Evolutionary conservation across 2,797 vertebrate genomes (phyloP).

Genomic region (Pterois miles): DNA sequence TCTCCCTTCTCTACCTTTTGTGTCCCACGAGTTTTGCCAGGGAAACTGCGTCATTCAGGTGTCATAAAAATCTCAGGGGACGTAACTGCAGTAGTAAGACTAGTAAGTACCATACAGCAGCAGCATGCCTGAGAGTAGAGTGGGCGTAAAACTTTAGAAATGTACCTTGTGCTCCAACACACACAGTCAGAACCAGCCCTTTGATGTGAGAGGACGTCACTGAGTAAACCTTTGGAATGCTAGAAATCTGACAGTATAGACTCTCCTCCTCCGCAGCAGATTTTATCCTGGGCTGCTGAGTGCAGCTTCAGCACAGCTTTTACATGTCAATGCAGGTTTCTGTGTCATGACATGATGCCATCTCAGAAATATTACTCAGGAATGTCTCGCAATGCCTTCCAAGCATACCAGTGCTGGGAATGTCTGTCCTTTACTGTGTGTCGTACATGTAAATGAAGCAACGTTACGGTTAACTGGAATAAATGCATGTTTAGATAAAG

Average conservation of each 20-base stretch:
- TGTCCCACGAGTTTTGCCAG: slow-evolving; percentile 15
- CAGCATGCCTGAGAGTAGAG: slow-evolving; percentile 31
- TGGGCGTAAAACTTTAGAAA: slow-evolving; percentile 29
- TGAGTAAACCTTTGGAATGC: slow-evolving; percentile 48
- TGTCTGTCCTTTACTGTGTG: neutral
- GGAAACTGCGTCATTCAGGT: slow-evolving; percentile 63
- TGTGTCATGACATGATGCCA: slow-evolving; percentile 66
- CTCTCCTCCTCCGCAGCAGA: slow-evolving; percentile 35
- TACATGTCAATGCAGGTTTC: slow-evolving; percentile 51
- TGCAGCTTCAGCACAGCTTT: slow-evolving; percentile 35
- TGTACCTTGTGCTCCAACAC: neutral
- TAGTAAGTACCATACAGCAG: slow-evolving; percentile 14
- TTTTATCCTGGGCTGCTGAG: slow-evolving; percentile 20
- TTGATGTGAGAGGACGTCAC: slow-evolving; percentile 45
- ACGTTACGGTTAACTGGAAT: slow-evolving; percentile 9
- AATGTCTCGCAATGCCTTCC: slow-evolving; percentile 52
- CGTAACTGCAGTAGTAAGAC: neutral
- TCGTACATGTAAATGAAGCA: slow-evolving; percentile 21
- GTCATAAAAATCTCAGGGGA: slow-evolving; percentile 24
- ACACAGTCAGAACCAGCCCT: slow-evolving; percentile 17
- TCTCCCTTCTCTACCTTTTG: slow-evolving; percentile 1
- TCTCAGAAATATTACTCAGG: slow-evolving; percentile 52
- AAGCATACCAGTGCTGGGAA: slow-evolving; percentile 44
- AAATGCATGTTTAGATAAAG: neutral
- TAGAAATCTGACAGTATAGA: slow-evolving; percentile 26